Evolutionary conservation across 2,113 vertebrate species (phyloP), one percentile per base, ranked within the genome.

Genomic region (Dicaeum eximium): DNA sequence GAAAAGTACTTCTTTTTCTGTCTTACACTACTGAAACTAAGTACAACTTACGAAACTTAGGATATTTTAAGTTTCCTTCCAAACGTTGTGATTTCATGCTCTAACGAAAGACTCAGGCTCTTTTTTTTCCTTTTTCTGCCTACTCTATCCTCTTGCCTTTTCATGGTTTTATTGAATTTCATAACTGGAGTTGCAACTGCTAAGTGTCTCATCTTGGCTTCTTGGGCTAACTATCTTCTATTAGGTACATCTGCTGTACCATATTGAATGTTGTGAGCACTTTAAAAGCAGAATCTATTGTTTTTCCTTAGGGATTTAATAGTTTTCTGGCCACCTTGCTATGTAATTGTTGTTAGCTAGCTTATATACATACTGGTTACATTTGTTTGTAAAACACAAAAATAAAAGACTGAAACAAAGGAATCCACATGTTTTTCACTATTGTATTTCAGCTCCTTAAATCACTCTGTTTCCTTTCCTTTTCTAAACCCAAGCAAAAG

Each of bases 331-430:
- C 40, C 22, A 53, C 20, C 31, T 50, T 64, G 16, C n/a, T 61
- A 1, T 53, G 18, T 65, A 80, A 17, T 16, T 47, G 18, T 58
- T 77, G 15, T 69, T 65, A 65, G 27, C 23, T 77, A 28, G 37
- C 24, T 73, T 71, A 15, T 21, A 4, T 62, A 28, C 0, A 0
- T 45, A 20, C 25, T 62, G 14, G 7, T 74, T 57, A 31, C 7
- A 3, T 64, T 54, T 80, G 50, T 61, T 4, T 80, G 53, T 81
- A 47, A 69, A 67, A 62, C 4, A 11, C 21, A 30, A 47, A 82
- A 78, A 45, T 65, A 42, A 61, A 53, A 22, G 35, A 37, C 5
- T 15, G 70, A 85, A 31, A 44, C 13, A 33, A 40, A 72, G 14
- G 33, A 62, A 48, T 2, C 4, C 8, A 31, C 22, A 21, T n/a